Percentiles rank a stretch among this genome's conserved stretches.
These are phyloP conservation scores for Chaetodon trifasciatus DNA, from an alignment of 2,797 vertebrate genomes.

Conservation along the genomic window DNA sequence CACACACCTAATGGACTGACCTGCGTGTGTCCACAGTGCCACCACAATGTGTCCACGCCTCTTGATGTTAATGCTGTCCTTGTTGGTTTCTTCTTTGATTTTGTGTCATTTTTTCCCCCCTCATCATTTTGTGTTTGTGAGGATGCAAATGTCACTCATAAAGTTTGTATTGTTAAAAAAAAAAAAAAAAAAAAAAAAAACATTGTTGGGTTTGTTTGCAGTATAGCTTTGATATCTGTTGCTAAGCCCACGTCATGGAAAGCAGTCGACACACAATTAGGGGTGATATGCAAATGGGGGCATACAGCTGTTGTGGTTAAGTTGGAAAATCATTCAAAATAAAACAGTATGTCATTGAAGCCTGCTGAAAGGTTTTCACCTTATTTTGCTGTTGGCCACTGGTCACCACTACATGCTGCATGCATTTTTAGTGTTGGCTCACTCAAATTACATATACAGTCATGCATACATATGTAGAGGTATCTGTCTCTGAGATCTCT, in stretches of 20 bases:
- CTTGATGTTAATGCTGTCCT: conserved; percentile 59
- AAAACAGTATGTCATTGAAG: conserved; percentile 69
- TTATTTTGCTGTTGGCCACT: conserved; percentile 16
- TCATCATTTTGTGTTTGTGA: conserved; percentile 80
- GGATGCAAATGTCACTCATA: conserved; percentile 75
- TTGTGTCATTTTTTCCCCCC: conserved; percentile 42
- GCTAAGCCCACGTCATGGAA: conserved; percentile 41
- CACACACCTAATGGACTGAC: conserved; percentile 41
- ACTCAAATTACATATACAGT: background rate
- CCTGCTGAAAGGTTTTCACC: conserved; percentile 42
- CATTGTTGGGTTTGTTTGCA: conserved; percentile 69
- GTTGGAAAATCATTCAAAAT: conserved; percentile 72
- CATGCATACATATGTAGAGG: background rate
- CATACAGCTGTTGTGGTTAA: conserved; percentile 65
- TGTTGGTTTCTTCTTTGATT: conserved; percentile 56
- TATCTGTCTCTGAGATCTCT: background rate
- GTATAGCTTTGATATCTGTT: conserved; percentile 64
- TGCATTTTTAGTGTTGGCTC: background rate
- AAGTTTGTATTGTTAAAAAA: conserved; percentile 69
- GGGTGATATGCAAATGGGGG: conserved; percentile 55
- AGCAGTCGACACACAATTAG: conserved; percentile 38
- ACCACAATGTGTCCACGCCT: conserved; percentile 46
- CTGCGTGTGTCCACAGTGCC: conserved; percentile 29
- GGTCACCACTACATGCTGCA: background rate
- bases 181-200: background rate